Conservation (phyloP, 2,888 invertebrate species). For the Stomorhina lunata region DNA sequence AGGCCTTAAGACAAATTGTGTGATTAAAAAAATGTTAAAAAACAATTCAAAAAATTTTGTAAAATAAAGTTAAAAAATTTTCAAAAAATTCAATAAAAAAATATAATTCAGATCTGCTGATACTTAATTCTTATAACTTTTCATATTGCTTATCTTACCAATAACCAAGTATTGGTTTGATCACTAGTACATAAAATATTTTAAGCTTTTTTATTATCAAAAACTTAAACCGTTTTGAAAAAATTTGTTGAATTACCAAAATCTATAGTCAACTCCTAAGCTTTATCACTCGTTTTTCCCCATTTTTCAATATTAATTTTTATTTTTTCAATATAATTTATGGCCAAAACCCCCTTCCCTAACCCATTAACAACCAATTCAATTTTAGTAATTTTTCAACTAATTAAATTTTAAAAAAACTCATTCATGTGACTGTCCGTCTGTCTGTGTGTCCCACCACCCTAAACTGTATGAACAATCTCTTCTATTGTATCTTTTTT, state of each 20-base stretch:
- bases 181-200: no score
- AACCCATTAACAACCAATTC: conserved; percentile 44
- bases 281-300: neutral
- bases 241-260: neutral
- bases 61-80: no score
- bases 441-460: neutral
- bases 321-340: conserved; percentile 33
- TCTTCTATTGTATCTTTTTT: conserved; percentile 20
- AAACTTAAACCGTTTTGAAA: no score
- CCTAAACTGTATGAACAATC: neutral
- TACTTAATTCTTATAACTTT: no score
- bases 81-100: no score
- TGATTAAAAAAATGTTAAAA: no score
- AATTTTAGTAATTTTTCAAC: conserved; percentile 69
- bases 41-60: no score
- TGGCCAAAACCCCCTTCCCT: neutral
- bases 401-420: conserved; percentile 77
- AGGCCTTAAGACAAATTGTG: neutral
- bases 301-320: neutral
- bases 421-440: conserved; percentile 8
- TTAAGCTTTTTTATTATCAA: no score
- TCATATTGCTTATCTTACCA: no score
- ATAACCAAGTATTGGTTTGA: no score
- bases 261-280: neutral
- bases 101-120: no score